phyloP scores from a whole-genome alignment of 2,113 vertebrate genomes.

The Thinocorus orbignyianus region DNA sequence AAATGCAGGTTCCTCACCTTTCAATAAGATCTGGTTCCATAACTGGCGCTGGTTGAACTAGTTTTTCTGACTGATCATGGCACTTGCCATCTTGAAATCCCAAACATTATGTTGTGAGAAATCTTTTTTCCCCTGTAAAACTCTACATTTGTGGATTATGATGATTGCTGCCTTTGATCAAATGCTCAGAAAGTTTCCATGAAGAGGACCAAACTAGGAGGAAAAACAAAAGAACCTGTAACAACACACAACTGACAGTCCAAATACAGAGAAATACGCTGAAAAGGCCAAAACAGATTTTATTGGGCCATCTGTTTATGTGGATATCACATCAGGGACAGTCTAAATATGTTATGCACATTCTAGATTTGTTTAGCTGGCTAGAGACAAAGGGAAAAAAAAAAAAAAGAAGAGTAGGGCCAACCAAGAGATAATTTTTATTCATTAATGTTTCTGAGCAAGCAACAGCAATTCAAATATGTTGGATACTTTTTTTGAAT shows the following conservation, averaged over 20 bases:
- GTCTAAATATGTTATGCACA: not conserved
- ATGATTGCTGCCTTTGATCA: not conserved
- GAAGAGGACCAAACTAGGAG: not conserved
- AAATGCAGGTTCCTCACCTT: not conserved
- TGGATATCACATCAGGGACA: not conserved
- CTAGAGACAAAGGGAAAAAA: not conserved
- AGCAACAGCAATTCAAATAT: not conserved
- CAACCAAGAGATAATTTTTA: not conserved
- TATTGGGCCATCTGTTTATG: not conserved
- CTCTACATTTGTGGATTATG: not conserved
- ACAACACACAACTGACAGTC: not conserved
- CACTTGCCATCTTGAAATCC: not conserved
- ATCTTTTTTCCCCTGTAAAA: not conserved
- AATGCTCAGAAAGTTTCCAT: not conserved
- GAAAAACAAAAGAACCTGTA: not conserved
- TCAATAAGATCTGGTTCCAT: not conserved
- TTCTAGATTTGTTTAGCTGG: not conserved
- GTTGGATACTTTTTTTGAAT: not conserved
- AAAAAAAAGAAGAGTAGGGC: not conserved
- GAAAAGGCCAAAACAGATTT: not conserved
- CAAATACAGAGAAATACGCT: not conserved
- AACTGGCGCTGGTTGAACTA: not conserved
- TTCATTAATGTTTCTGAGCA: not conserved
- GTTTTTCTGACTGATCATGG: not conserved
- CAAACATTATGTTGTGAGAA: not conserved